Evolutionary conservation across 2,888 invertebrate genomes (phyloP), one percentile per base, ranked within the genome.

Genomic region (Metopia argyrocephala): DNA sequence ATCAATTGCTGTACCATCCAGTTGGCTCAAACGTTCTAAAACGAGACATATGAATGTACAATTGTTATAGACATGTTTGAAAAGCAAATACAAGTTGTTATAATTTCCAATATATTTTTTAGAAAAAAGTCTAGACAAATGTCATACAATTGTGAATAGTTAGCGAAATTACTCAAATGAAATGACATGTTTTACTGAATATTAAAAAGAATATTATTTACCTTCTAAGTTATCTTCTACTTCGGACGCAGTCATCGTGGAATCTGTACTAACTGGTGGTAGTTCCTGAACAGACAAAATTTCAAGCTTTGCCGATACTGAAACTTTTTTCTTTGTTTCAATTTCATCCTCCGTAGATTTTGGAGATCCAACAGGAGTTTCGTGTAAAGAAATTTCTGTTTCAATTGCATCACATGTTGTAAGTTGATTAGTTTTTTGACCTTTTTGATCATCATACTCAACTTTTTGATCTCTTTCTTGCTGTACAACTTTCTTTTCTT

Each of bases 21-120:
- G 76, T 79, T 89, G 89, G 75, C 88, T 89, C 28, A 89, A 84
- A 21, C 89, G 89, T 82, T 88, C 89, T 89, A 65, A n/a, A 78
- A 38, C 45, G 12, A 38, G 38, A 15, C 15, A 15, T 3, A 12
- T 3, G 15, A 15, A 12, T 38, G 3, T 38, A 38, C 4, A 38
- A 12, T 38, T 38, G 3, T 15, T 12, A n/a, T n/a, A n/a, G n/a
- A n/a, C n/a, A n/a, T n/a, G n/a, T n/a, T n/a, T n/a, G n/a, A n/a
- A n/a, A n/a, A n/a, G n/a, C n/a, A n/a, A n/a, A n/a, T n/a, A n/a
- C n/a, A n/a, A n/a, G n/a, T n/a, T n/a, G n/a, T n/a, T n/a, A n/a
- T n/a, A n/a, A n/a, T n/a, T n/a, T n/a, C n/a, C n/a, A n/a, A n/a
- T n/a, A n/a, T n/a, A n/a, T n/a, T n/a, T n/a, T n/a, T n/a, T n/a